These are phyloP conservation scores for Nomada fucata DNA, from an alignment of 2,888 invertebrate genomes.

Conservation along the genomic window DNA sequence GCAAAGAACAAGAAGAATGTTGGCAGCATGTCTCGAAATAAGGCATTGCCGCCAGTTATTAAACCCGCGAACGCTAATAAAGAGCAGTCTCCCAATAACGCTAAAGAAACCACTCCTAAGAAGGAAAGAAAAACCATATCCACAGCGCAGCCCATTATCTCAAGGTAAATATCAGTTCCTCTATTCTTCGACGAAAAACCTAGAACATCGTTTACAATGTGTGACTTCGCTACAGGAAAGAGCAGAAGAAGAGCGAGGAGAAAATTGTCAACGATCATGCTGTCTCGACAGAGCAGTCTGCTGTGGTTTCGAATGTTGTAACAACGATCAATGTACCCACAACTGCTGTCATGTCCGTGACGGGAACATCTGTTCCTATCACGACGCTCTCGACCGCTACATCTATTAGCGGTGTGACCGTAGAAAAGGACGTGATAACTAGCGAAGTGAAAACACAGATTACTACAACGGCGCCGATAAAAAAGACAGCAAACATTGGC, in stretches of 20 bases:
- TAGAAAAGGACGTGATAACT: slow-evolving; percentile 79
- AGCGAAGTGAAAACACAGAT: slow-evolving; percentile 61
- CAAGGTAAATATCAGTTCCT: slow-evolving; percentile 68
- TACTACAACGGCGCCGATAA: slow-evolving; percentile 70
- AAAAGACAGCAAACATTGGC: slow-evolving; percentile 76
- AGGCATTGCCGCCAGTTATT: slow-evolving; percentile 75
- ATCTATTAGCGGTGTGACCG: slow-evolving; percentile 83
- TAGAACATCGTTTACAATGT: neutral
- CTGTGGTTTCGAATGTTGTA: slow-evolving; percentile 60
- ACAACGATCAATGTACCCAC: slow-evolving; percentile 68
- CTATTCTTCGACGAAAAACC: neutral
- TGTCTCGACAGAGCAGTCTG: slow-evolving; percentile 64
- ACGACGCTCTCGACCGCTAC: slow-evolving; percentile 70
- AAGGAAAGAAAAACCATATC: slow-evolving; percentile 77
- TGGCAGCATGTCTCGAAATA: slow-evolving; percentile 79
- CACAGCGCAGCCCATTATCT: slow-evolving; percentile 71
- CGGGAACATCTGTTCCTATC: slow-evolving; percentile 59
- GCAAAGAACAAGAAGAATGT: slow-evolving; percentile 86
- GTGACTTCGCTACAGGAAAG: slow-evolving; percentile 66
- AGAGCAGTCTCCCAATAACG: slow-evolving; percentile 83
- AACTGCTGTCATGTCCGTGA: slow-evolving; percentile 59
- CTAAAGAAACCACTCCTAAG: slow-evolving; percentile 80
- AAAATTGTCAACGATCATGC: slow-evolving; percentile 69
- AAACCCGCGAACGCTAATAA: slow-evolving; percentile 83
- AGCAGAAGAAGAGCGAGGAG: slow-evolving; percentile 75